A percentile compares a stretch with the other conserved stretches of the same genome.
These are phyloP conservation scores for Carcina quercana DNA, from an alignment of 2,888 invertebrate species.

Conservation along the genomic window DNA sequence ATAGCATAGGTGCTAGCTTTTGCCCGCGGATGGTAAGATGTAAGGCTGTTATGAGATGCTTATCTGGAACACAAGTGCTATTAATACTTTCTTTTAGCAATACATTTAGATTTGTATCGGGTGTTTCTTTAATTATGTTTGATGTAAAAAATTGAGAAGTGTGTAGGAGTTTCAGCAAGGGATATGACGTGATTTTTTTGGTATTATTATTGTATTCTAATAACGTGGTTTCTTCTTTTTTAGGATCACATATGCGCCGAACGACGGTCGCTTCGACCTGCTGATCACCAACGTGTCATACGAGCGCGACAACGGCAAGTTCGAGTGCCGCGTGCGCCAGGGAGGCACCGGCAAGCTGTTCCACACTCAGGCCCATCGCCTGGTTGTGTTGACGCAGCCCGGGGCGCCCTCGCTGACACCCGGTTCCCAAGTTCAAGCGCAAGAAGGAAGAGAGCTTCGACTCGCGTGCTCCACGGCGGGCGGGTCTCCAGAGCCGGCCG, in stretches of 20 bases:
- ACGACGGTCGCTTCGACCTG: conserved; percentile 90
- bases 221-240: too few relatives aligned
- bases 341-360: conserved; percentile 88
- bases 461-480: conserved; percentile 88
- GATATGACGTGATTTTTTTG: too few relatives aligned
- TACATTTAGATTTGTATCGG: too few relatives aligned
- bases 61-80: too few relatives aligned
- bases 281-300: conserved; percentile 92
- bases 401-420: conserved; percentile 86
- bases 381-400: conserved; percentile 91
- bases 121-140: too few relatives aligned
- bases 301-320: conserved; percentile 92
- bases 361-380: conserved; percentile 86
- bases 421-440: conserved; percentile 83
- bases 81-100: too few relatives aligned
- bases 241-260: conserved; percentile 86
- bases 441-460: conserved; percentile 85
- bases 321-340: conserved; percentile 91
- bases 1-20: too few relatives aligned
- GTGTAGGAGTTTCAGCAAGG: too few relatives aligned
- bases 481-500: conserved; percentile 92
- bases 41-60: too few relatives aligned
- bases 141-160: too few relatives aligned
- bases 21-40: too few relatives aligned
- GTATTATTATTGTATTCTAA: too few relatives aligned